Base-by-base conservation (phyloP, 1,140 invertebrate species). In the Solenopsis invicta region DNA sequence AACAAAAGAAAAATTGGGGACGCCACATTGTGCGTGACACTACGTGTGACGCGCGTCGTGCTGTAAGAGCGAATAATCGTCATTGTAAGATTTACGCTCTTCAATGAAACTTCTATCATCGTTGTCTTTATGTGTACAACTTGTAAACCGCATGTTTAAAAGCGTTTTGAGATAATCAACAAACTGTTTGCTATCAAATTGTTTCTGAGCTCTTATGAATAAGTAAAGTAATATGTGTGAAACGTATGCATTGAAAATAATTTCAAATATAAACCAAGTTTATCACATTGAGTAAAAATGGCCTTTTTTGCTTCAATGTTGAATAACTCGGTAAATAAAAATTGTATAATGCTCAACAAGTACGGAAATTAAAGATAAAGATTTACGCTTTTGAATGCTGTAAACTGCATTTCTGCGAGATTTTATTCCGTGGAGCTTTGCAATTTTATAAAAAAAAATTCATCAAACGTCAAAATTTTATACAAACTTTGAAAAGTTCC, bases 1-100 rank as follows among this genome's bases (percentile, higher is more conserved):
- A 50, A 84, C 41, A 62, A 84, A 74, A 62, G 80, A 74, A 84
- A 84, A 84, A 84, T 84, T 84, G 56, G 74, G 74, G 80, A 56
- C 69, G 18, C 69, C 52, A 74, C 74, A 74, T 74, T 84, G 80
- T 34, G 48, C 24, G 41, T 29, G 80, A 52, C 80, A 74, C 80
- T 61, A 82, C 59, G 69, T n/a, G n/a, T 84, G 80, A 84, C 69
- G 69, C 41, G 24, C 10, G 52, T 12, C 34, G 21, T 18, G 21
- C 54, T 41, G 74, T 84, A 84, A 84, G 74, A 84, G 54, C 80
- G 54, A 84, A 74, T 74, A 84, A 84, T 74, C n/a, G 80, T 9
- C 54, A 13, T 84, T 84, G 72, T 56, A 84, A 71, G 69, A 84
- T 84, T 84, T 84, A 84, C 41, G 41, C 45, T 1, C 13, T 13